A percentile compares a stretch with the other conserved stretches of the same genome.
These are phyloP conservation scores for Eupleurogrammus muticus DNA, from an alignment of 2,797 vertebrate species.

Conservation along the genomic window DNA sequence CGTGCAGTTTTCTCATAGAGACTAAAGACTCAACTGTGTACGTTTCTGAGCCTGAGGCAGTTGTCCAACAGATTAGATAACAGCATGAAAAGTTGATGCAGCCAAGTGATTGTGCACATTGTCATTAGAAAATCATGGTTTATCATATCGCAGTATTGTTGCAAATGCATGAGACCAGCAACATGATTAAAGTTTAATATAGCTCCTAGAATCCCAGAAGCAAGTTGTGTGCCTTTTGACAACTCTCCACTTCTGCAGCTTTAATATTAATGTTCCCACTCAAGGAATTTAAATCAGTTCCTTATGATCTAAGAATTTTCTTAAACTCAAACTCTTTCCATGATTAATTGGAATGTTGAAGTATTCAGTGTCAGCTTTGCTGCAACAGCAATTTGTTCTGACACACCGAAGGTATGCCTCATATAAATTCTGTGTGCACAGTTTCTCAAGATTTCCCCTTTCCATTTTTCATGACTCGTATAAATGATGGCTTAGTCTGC, in stretches of 20 bases:
- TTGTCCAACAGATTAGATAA: too few relatives aligned
- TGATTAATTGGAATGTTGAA: slow-evolving; percentile 23
- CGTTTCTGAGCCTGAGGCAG: too few relatives aligned
- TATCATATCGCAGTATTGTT: too few relatives aligned
- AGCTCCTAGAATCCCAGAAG: background rate
- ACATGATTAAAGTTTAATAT: background rate
- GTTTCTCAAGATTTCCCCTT: slow-evolving; percentile 24
- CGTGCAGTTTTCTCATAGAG: too few relatives aligned
- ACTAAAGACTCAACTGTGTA: too few relatives aligned
- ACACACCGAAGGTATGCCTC: slow-evolving; percentile 5
- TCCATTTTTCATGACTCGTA: slow-evolving; percentile 41
- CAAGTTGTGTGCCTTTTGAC: background rate
- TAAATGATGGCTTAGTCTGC: slow-evolving; percentile 34
- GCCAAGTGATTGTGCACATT: too few relatives aligned
- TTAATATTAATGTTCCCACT: background rate
- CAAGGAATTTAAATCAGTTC: slow-evolving; percentile 10
- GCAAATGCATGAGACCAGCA: slow-evolving; percentile 10
- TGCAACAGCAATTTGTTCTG: slow-evolving; percentile 29
- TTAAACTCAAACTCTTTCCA: background rate
- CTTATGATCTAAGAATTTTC: slow-evolving; percentile 7
- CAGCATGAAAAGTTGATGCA: too few relatives aligned
- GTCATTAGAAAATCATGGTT: too few relatives aligned
- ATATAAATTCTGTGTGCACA: slow-evolving; percentile 22
- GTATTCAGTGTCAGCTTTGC: slow-evolving; percentile 16
- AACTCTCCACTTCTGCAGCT: background rate